Evolutionary conservation across 2,888 invertebrate species (phyloP).

Genomic region (Pheosia gnoma): DNA sequence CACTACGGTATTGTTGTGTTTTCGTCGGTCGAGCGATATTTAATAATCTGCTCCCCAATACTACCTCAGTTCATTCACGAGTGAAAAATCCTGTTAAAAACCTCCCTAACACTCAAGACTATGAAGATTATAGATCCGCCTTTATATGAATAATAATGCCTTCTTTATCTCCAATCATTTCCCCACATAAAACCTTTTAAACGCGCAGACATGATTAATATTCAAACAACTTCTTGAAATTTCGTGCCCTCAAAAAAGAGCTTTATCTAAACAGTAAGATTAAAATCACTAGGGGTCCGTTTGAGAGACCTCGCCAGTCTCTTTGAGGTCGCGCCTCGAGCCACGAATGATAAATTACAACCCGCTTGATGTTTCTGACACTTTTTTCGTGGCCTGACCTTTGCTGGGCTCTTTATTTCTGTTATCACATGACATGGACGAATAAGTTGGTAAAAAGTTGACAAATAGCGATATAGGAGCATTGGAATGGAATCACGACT

Average conservation of each 20-base stretch:
- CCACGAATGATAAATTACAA: conserved; percentile 70
- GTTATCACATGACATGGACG: conserved; percentile 64
- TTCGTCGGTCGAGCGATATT: no score
- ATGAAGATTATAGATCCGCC: conserved; percentile 1
- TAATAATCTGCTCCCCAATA: not conserved
- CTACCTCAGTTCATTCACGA: conserved; percentile 1
- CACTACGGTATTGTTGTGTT: no score
- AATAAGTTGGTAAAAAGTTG: conserved; percentile 60
- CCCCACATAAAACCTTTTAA: not conserved
- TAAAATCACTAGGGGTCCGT: conserved; percentile 64
- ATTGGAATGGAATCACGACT: conserved; percentile 23
- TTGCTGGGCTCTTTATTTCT: conserved; percentile 64
- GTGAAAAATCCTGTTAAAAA: conserved; percentile 5
- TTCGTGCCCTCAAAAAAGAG: conserved; percentile 49
- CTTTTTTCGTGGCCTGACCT: conserved; percentile 61
- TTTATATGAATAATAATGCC: not conserved
- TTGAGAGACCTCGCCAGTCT: conserved; percentile 56
- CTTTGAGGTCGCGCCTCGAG: conserved; percentile 65
- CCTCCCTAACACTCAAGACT: not conserved
- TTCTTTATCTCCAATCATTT: not conserved
- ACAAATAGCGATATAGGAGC: conserved; percentile 55
- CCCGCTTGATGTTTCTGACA: conserved; percentile 67
- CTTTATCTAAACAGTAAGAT: conserved; percentile 70
- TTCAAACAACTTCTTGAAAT: conserved; percentile 50
- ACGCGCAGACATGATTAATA: conserved; percentile 42